These are phyloP conservation scores for Neodiprion fabricii DNA, from an alignment of 1,140 invertebrate genomes.

Conservation along the genomic window DNA sequence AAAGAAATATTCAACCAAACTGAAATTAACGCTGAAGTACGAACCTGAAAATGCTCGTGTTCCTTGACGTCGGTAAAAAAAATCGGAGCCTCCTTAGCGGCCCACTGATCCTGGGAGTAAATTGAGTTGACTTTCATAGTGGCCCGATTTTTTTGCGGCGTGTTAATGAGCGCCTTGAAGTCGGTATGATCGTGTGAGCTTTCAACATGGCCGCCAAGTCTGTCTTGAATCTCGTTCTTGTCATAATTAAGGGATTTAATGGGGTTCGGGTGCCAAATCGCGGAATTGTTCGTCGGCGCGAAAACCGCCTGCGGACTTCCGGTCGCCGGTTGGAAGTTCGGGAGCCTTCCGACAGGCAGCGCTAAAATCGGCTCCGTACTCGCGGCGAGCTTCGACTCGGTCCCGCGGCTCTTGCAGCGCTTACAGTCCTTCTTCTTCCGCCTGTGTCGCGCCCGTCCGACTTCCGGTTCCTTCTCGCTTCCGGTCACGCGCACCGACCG, in stretches of 20 bases:
- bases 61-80: conserved; percentile 53
- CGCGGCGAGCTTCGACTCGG: not conserved
- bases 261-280: conserved; percentile 11
- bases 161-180: conserved; percentile 40
- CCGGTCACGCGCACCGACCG: conserved; percentile 46
- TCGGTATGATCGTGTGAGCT: conserved; percentile 24
- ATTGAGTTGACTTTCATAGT: conserved; percentile 59
- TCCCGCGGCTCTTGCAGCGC: conserved; percentile 42
- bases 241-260: conserved; percentile 37
- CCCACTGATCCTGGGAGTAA: conserved; percentile 56
- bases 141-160: conserved; percentile 37
- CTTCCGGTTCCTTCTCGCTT: conserved; percentile 31
- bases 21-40: too few relatives aligned
- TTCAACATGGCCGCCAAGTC: conserved; percentile 37
- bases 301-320: conserved; percentile 10
- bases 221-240: conserved; percentile 38
- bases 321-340: conserved; percentile 27
- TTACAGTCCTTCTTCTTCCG: conserved; percentile 56
- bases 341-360: conserved; percentile 30
- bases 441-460: conserved; percentile 23
- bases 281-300: conserved; percentile 37
- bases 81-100: conserved; percentile 46
- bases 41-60: conserved; percentile 52
- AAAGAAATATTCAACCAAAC: too few relatives aligned
- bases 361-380: conserved; percentile 34